phyloP scores from a whole-genome alignment of 2,113 vertebrate species.

The Poecile atricapillus region DNA sequence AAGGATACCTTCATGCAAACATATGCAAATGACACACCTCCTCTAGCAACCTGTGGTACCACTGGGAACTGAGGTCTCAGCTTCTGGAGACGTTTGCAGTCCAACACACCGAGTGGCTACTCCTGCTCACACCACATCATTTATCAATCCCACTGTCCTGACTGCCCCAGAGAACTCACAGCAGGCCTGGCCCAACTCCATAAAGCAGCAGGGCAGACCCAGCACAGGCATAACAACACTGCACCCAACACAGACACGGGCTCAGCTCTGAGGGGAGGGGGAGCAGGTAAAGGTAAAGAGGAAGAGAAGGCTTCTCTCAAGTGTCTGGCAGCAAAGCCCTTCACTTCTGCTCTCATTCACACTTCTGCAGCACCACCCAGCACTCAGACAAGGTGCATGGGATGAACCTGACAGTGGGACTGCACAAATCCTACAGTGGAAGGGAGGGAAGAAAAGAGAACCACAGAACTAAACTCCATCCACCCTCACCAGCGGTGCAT shows the following conservation, averaged over 20 bases:
- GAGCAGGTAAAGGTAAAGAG: neutral
- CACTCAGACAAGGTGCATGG: neutral
- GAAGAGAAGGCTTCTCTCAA: neutral
- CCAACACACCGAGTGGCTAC: neutral
- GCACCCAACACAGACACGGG: fast-evolving
- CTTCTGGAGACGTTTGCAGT: neutral
- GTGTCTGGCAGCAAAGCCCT: neutral
- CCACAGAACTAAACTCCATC: neutral
- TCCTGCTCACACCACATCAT: neutral
- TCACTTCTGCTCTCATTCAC: neutral
- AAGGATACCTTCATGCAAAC: neutral
- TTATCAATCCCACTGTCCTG: neutral
- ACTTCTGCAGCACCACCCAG: neutral
- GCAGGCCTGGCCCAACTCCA: neutral
- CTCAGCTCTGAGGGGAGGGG: neutral
- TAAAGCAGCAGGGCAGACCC: fast-evolving
- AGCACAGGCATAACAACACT: neutral
- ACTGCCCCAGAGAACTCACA: neutral
- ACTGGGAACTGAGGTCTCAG: neutral
- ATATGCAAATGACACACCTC: neutral
- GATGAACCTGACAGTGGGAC: fast-evolving
- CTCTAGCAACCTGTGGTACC: neutral
- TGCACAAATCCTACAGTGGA: fast-evolving
- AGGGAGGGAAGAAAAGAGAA: neutral
- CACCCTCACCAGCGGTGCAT: neutral